These are phyloP conservation scores for Gasterosteus nipponicus DNA, from an alignment of 2,113 vertebrate genomes.

Conservation along the genomic window DNA sequence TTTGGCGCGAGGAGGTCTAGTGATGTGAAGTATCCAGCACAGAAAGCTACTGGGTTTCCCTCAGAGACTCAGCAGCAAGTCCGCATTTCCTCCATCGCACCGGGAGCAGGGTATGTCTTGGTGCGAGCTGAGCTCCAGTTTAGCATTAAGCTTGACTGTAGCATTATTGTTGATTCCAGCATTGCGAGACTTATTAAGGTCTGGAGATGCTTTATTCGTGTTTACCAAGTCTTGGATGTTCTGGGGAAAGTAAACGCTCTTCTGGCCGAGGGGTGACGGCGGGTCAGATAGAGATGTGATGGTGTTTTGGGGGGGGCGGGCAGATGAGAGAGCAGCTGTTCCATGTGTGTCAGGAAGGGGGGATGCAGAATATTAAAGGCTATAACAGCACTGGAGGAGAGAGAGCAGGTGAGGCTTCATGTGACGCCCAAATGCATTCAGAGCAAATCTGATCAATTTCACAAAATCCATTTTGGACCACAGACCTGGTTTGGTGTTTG, in stretches of 20 bases:
- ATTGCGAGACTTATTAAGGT: too few species aligned
- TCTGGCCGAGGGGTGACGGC: constrained; percentile 4
- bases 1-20: too few species aligned
- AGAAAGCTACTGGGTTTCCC: too few species aligned
- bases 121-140: too few species aligned
- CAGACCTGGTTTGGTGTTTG: too few species aligned
- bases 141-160: too few species aligned
- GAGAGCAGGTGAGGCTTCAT: constrained; percentile 2
- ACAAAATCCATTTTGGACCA: background rate
- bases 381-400: background rate
- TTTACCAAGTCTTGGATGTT: constrained; percentile 15
- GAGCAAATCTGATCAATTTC: background rate
- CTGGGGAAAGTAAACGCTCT: background rate
- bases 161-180: too few species aligned
- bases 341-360: background rate
- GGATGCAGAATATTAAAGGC: background rate
- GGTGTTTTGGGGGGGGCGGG: constrained; percentile 16
- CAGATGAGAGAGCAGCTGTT: constrained; percentile 13
- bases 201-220: constrained; percentile 1
- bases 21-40: too few species aligned
- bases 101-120: too few species aligned
- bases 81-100: too few species aligned
- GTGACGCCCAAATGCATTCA: constrained; percentile 5
- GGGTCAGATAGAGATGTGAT: constrained; percentile 10
- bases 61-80: too few species aligned